These are phyloP conservation scores for Temnopleurus reevesii DNA, from an alignment of 53 echinoderm and acorn worm genomes.

Conservation along the genomic window DNA sequence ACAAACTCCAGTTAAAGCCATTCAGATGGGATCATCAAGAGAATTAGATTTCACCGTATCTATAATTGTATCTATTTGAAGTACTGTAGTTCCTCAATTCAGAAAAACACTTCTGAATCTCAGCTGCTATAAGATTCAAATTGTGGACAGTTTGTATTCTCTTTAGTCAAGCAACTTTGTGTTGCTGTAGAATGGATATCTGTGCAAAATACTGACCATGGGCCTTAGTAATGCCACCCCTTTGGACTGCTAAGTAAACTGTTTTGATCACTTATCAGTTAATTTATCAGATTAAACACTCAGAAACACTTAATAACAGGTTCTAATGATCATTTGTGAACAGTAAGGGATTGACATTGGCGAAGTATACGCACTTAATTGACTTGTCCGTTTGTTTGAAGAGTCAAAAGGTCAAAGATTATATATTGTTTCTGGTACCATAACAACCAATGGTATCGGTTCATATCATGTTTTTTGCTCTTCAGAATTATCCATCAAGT, in stretches of 20 bases:
- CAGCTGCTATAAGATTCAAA: too few relatives aligned
- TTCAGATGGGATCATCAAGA: too few relatives aligned
- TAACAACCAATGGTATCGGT: conserved; percentile 3
- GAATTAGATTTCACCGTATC: too few relatives aligned
- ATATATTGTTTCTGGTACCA: background rate
- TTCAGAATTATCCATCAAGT: background rate
- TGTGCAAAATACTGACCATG: background rate
- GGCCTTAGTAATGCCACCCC: background rate
- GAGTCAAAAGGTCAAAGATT: conserved; percentile 15
- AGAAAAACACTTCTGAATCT: too few relatives aligned
- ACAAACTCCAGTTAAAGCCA: too few relatives aligned
- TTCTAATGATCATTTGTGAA: conserved; percentile 26
- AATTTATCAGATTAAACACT: conserved; percentile 14
- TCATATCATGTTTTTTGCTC: background rate
- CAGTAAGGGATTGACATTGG: background rate
- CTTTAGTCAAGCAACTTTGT: background rate
- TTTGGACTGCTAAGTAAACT: conserved; percentile 23
- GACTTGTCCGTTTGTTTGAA: background rate
- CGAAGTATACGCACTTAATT: background rate
- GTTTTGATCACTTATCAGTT: background rate
- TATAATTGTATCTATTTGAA: too few relatives aligned
- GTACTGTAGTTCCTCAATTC: too few relatives aligned
- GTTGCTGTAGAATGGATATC: background rate
- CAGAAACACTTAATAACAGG: conserved; percentile 26
- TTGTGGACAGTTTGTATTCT: background rate